Evolutionary conservation across 2,888 invertebrate species (phyloP).

Genomic region (Chalcosyrphus nemorum): DNA sequence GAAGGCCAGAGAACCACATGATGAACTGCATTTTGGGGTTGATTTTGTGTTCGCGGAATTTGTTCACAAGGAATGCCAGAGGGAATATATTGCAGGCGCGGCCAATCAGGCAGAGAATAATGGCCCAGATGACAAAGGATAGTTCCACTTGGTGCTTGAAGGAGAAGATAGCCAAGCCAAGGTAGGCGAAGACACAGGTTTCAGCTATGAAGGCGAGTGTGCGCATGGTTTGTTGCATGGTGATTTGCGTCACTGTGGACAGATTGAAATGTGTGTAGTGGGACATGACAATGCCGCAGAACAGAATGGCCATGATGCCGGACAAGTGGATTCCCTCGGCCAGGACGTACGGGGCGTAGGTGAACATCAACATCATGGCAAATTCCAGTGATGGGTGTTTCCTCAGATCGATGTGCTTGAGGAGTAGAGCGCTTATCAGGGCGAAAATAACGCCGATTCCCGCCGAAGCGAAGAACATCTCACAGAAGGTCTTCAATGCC

Average conservation of each 20-base stretch:
- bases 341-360: slow-evolving; percentile 98
- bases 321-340: slow-evolving; percentile 98
- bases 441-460: slow-evolving; percentile 98
- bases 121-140: slow-evolving; percentile 96
- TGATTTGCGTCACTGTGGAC: slow-evolving; percentile 99
- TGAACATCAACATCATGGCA: slow-evolving; percentile 99
- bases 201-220: slow-evolving; percentile 99
- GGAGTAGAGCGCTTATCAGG: slow-evolving; percentile 93
- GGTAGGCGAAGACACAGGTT: slow-evolving; percentile 99
- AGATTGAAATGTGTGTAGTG: slow-evolving; percentile 99
- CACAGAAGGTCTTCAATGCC: slow-evolving; percentile 94
- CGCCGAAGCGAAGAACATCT: slow-evolving; percentile 99
- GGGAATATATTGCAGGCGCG: slow-evolving; percentile 99
- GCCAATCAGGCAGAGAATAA: slow-evolving; percentile 94
- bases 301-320: slow-evolving; percentile 99
- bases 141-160: slow-evolving; percentile 96
- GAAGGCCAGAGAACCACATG: slow-evolving; percentile 99
- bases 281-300: slow-evolving; percentile 99
- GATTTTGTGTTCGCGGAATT: slow-evolving; percentile 98
- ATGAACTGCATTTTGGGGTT: slow-evolving; percentile 99
- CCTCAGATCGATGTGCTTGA: slow-evolving; percentile 97
- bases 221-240: slow-evolving; percentile 98
- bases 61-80: slow-evolving; percentile 94
- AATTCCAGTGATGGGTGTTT: slow-evolving; percentile 99
- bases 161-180: slow-evolving; percentile 89